Percentiles rank a stretch among this genome's conserved stretches.
phyloP scores from a whole-genome alignment of 2,888 invertebrate genomes.

The Eristalis arbustorum region DNA sequence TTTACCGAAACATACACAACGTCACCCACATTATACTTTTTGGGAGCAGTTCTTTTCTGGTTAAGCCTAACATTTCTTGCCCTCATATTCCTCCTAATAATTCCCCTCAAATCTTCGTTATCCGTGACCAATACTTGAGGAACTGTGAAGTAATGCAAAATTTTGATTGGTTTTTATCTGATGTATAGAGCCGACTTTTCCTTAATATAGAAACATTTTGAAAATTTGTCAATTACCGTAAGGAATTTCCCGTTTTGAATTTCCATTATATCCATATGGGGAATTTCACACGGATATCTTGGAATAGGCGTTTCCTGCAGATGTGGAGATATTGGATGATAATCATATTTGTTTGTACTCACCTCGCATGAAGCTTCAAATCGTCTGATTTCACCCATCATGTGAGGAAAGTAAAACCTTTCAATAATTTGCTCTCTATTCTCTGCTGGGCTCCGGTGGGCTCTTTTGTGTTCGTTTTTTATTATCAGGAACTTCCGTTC shows the following conservation, averaged over 20 bases:
- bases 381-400: no score
- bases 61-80: background rate
- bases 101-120: background rate
- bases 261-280: background rate
- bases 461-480: conserved; percentile 21
- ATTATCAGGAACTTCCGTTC: conserved; percentile 14
- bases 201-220: background rate
- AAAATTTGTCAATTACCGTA: no score
- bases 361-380: no score
- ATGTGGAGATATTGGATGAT: no score
- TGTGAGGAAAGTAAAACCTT: no score
- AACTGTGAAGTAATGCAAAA: background rate
- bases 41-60: background rate
- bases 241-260: background rate
- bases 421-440: no score
- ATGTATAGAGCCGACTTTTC: background rate
- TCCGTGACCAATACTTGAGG: background rate
- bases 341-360: no score
- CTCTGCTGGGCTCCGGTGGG: conserved; percentile 1
- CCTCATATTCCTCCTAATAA: background rate
- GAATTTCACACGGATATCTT: no score
- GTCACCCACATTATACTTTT: background rate
- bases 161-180: background rate
- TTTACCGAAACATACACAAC: background rate
- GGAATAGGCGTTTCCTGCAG: no score